phyloP scores from a whole-genome alignment of 1,140 invertebrate genomes.

The Cyclargus thomasi region DNA sequence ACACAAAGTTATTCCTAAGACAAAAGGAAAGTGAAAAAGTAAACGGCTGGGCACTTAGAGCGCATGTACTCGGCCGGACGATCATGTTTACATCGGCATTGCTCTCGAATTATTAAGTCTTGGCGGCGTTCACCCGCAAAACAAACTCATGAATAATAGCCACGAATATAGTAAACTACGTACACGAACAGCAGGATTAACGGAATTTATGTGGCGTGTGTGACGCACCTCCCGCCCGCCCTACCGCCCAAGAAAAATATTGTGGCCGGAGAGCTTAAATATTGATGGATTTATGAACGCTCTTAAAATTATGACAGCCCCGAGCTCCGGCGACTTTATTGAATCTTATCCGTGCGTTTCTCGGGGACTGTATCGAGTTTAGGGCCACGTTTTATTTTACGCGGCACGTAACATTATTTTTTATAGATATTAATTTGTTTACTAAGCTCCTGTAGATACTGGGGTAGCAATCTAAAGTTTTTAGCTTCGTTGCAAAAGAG shows the following conservation, averaged over 20 bases:
- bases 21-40: conserved; percentile 31
- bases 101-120: conserved; percentile 65
- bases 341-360: conserved; percentile 66
- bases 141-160: conserved; percentile 66
- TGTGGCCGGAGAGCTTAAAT: conserved; percentile 66
- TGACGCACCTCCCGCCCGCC: conserved; percentile 61
- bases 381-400: conserved; percentile 49
- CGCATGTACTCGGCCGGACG: background rate
- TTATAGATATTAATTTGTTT: conserved; percentile 16
- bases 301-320: conserved; percentile 70
- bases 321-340: conserved; percentile 67
- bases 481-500: no score
- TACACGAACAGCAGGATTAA: conserved; percentile 62
- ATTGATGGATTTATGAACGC: conserved; percentile 73
- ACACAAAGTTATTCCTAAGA: background rate
- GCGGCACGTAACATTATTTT: conserved; percentile 33
- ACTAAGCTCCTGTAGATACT: background rate
- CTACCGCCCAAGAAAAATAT: conserved; percentile 62
- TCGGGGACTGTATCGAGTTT: conserved; percentile 52
- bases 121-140: conserved; percentile 60
- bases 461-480: no score
- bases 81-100: conserved; percentile 50
- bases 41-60: conserved; percentile 16
- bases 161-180: conserved; percentile 59
- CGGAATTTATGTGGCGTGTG: conserved; percentile 69